These are phyloP conservation scores for Scortum barcoo DNA, from an alignment of 2,113 vertebrate genomes.

Conservation along the genomic window DNA sequence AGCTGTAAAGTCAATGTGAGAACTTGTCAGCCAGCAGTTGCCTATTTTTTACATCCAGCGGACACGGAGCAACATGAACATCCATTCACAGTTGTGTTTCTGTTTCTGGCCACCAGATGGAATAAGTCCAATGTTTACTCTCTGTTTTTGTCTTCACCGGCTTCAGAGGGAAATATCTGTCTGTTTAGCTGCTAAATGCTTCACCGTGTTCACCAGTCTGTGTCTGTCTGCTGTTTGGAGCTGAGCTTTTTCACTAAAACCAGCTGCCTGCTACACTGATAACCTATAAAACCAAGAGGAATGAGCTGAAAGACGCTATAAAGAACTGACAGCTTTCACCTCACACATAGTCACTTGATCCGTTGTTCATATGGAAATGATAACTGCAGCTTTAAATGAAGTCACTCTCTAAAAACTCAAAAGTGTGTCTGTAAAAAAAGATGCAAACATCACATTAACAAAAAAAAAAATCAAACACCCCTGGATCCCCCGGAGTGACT, in stretches of 20 bases:
- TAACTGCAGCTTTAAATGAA: background rate
- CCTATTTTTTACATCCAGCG: too few relatives aligned
- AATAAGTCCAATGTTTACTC: background rate
- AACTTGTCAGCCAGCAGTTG: too few relatives aligned
- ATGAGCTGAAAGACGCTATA: background rate
- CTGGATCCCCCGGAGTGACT: background rate
- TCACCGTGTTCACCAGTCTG: background rate
- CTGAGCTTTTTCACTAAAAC: background rate
- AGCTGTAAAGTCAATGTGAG: too few relatives aligned
- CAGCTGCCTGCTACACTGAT: background rate
- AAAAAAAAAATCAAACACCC: background rate
- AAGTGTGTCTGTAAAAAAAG: background rate
- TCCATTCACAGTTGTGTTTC: too few relatives aligned
- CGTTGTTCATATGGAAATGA: background rate
- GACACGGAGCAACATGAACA: too few relatives aligned
- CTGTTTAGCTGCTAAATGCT: background rate
- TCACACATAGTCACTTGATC: background rate
- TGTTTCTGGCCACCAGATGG: too few relatives aligned
- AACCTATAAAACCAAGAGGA: too few relatives aligned
- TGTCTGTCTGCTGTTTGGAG: background rate
- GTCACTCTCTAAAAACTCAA: background rate
- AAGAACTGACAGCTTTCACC: background rate
- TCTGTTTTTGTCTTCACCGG: background rate
- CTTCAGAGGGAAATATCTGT: background rate
- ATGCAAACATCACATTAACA: background rate